Evolutionary conservation across 2,797 vertebrate genomes (phyloP).

Genomic region (Catostomus latipinnis): DNA sequence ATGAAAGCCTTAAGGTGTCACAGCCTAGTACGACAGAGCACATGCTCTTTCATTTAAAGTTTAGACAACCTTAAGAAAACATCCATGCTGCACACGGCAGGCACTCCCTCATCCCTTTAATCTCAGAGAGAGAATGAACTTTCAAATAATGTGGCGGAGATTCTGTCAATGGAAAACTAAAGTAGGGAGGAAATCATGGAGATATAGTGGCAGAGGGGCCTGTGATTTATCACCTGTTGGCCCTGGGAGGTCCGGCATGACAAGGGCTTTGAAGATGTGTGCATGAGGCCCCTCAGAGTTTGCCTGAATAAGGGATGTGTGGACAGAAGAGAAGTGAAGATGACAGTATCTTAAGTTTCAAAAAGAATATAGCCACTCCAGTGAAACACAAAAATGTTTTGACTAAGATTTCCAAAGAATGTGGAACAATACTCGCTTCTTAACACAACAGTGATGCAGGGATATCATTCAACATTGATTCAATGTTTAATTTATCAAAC

Average conservation of each 20-base stretch:
- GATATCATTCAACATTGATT: background rate
- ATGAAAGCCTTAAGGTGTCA: constrained; percentile 43
- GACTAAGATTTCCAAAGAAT: background rate
- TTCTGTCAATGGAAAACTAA: constrained; percentile 79
- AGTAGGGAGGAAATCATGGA: constrained; percentile 72
- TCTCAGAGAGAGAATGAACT: constrained; percentile 75
- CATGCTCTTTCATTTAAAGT: constrained; percentile 51
- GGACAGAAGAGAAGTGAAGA: constrained; percentile 25
- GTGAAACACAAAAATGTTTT: too few species aligned
- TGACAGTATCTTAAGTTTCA: constrained; percentile 17
- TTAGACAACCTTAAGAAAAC: constrained; percentile 80
- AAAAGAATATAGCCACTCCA: background rate
- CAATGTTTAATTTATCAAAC: too few species aligned
- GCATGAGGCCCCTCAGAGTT: constrained; percentile 30
- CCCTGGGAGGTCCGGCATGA: constrained; percentile 66
- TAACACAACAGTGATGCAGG: background rate
- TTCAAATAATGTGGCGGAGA: constrained; percentile 65
- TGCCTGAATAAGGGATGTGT: constrained; percentile 30
- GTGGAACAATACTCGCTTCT: background rate
- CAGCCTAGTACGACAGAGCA: background rate
- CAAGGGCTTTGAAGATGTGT: constrained; percentile 57
- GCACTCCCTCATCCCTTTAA: constrained; percentile 76
- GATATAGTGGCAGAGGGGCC: constrained; percentile 73
- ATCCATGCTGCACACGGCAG: constrained; percentile 77
- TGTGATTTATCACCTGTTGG: constrained; percentile 84